A percentile compares a stretch with the other conserved stretches of the same genome.
phyloP scores from a whole-genome alignment of 2,888 invertebrate genomes.

The Nomada flava region DNA sequence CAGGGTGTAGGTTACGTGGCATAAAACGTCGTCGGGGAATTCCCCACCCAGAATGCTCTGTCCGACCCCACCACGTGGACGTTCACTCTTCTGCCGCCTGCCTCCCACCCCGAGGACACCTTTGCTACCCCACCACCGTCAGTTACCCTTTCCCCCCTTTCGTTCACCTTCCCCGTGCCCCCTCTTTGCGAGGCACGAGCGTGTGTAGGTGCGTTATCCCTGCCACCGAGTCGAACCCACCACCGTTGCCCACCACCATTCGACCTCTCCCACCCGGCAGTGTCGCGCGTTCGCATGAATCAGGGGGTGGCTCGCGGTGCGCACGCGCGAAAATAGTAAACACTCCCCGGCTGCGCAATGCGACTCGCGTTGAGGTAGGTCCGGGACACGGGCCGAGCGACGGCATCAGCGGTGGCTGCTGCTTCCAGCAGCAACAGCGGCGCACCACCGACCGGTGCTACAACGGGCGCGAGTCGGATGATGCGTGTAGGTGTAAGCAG shows the following conservation, averaged over 20 bases:
- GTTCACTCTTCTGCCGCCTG: conserved; percentile 16
- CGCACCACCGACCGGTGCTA: conserved; percentile 20
- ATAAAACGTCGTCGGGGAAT: conserved; percentile 68
- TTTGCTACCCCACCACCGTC: conserved; percentile 34
- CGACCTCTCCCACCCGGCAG: conserved; percentile 24
- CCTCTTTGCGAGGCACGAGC: not conserved
- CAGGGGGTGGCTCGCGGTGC: conserved; percentile 65
- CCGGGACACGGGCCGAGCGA: conserved; percentile 72
- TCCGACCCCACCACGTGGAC: conserved; percentile 66
- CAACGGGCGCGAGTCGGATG: not conserved
- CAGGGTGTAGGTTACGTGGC: conserved; percentile 72
- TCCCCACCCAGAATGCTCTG: conserved; percentile 71
- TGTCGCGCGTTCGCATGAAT: conserved; percentile 62
- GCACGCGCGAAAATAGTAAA: conserved; percentile 82
- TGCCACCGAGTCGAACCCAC: conserved; percentile 46
- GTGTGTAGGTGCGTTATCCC: conserved; percentile 38
- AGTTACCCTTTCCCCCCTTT: not conserved
- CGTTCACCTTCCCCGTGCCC: not conserved
- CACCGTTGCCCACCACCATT: conserved; percentile 46
- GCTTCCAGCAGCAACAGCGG: conserved; percentile 23
- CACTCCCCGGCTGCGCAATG: conserved; percentile 82
- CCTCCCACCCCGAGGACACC: conserved; percentile 50
- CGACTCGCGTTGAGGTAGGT: conserved; percentile 82
- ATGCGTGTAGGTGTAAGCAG: conserved; percentile 13
- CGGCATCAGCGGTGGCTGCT: conserved; percentile 51